Conservation (phyloP, 2,113 vertebrate species). For the Cariama cristata region DNA sequence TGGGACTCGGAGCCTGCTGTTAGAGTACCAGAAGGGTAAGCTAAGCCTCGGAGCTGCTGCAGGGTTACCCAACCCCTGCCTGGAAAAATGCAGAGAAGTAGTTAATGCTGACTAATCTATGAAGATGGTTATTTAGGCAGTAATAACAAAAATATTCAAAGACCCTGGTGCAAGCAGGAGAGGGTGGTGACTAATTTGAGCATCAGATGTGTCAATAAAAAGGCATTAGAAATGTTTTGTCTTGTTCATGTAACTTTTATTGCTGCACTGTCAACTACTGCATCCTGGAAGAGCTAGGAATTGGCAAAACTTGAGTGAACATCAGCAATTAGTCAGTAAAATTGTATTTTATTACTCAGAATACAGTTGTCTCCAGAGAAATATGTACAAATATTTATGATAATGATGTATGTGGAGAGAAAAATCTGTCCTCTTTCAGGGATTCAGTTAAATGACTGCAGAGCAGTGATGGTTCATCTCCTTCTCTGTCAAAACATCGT, state of each 20-base stretch:
- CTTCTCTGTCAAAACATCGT: fast-evolving
- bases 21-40: not conserved
- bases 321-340: not conserved
- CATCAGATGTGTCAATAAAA: not conserved
- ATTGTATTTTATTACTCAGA: fast-evolving
- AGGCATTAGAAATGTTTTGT: not conserved
- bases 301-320: not conserved
- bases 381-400: fast-evolving
- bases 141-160: not conserved
- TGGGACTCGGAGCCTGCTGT: too few relatives aligned
- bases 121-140: not conserved
- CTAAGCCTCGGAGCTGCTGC: not conserved
- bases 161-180: not conserved
- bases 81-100: not conserved
- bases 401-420: fast-evolving
- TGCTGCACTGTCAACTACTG: too few relatives aligned
- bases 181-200: fast-evolving
- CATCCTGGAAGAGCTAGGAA: not conserved
- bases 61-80: not conserved
- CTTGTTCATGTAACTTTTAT: not conserved
- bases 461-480: not conserved
- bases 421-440: not conserved
- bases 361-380: fast-evolving
- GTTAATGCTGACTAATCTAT: fast-evolving
- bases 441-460: fast-evolving